Evolutionary conservation across 1,140 invertebrate species (phyloP).

Genomic region (Phortica variegata): DNA sequence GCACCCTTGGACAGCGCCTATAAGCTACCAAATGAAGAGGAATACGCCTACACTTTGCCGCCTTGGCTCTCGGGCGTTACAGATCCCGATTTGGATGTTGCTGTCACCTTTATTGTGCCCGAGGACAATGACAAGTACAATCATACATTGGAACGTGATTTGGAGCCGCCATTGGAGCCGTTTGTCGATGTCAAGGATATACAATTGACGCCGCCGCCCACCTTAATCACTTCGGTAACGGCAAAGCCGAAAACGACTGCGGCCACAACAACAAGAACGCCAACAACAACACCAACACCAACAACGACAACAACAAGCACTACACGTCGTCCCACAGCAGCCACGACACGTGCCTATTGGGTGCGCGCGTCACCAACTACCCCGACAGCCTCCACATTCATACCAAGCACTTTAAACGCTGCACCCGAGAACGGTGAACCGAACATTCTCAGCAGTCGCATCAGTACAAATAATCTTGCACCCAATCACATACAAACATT

Average conservation of each 20-base stretch:
- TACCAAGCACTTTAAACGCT: too few relatives aligned
- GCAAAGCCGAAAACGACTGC: constrained; percentile 7
- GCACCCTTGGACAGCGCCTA: constrained; percentile 35
- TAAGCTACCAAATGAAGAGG: constrained; percentile 27
- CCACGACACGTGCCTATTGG: constrained; percentile 10
- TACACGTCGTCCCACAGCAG: constrained; percentile 23
- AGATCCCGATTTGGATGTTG: constrained; percentile 49
- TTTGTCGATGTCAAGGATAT: constrained; percentile 42
- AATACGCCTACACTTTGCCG: constrained; percentile 44
- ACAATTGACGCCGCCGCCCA: constrained; percentile 35
- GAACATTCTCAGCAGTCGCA: neutral
- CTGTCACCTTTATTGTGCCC: constrained; percentile 45
- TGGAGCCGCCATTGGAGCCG: constrained; percentile 45
- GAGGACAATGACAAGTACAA: constrained; percentile 48
- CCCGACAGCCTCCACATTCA: constrained; percentile 13
- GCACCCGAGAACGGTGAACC: neutral
- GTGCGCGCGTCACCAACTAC: constrained; percentile 14
- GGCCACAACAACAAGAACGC: constrained; percentile 5
- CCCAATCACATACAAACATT: constrained; percentile 32
- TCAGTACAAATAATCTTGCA: constrained; percentile 19
- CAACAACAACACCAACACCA: constrained; percentile 12
- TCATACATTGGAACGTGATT: constrained; percentile 33
- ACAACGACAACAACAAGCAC: constrained; percentile 31
- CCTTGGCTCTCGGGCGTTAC: constrained; percentile 47
- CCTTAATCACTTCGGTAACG: neutral